Conservation (phyloP, 2,888 invertebrate species). For the Andricus curvator region DNA sequence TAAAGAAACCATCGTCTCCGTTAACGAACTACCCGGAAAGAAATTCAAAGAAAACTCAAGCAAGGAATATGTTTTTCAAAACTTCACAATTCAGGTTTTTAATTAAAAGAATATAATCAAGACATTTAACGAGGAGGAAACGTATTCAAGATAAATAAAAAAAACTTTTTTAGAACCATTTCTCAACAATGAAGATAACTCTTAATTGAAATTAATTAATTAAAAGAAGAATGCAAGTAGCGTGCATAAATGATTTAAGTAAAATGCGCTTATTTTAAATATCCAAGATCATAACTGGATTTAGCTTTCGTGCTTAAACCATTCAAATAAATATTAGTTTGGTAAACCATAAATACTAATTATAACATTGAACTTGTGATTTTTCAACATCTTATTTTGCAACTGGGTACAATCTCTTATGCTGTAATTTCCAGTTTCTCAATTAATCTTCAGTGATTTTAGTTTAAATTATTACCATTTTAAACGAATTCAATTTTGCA, state of each 20-base stretch:
- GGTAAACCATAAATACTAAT: too few species aligned
- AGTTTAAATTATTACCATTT: too few species aligned
- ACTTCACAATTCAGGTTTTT: not conserved
- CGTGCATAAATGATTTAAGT: not conserved
- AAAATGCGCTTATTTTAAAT: not conserved
- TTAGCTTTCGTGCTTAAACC: too few species aligned
- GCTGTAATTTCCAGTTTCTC: too few species aligned
- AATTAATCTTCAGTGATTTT: too few species aligned
- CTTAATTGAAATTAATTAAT: not conserved
- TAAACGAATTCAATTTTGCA: too few species aligned
- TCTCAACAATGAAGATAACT: not conserved
- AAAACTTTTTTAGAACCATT: not conserved
- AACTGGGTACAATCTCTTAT: too few species aligned
- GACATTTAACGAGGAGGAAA: not conserved
- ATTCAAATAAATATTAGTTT: too few species aligned
- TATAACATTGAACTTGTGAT: too few species aligned
- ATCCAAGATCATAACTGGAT: too few species aligned
- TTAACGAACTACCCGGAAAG: not conserved
- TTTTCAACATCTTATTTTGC: too few species aligned
- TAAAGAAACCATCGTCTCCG: not conserved
- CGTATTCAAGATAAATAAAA: not conserved
- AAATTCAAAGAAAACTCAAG: not conserved
- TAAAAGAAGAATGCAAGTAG: not conserved
- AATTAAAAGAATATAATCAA: not conserved
- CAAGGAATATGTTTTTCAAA: not conserved